A percentile compares a stretch with the other conserved stretches of the same genome.
phyloP scores from a whole-genome alignment of 2,797 vertebrate genomes.

The Neosilurus hyrtlii region DNA sequence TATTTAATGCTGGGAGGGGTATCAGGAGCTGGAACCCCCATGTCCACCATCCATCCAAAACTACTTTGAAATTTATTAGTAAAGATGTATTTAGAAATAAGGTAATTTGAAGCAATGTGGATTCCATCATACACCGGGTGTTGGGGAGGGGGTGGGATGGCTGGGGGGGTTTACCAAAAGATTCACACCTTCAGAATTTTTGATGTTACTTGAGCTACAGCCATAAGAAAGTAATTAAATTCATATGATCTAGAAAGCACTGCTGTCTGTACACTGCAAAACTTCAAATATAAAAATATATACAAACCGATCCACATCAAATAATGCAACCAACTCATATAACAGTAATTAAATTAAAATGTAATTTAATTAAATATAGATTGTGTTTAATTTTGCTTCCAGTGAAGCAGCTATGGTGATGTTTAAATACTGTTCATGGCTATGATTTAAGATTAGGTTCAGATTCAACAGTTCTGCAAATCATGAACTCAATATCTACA shows the following conservation, averaged over 20 bases:
- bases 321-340: not conserved
- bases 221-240: conserved; percentile 70
- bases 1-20: conserved; percentile 37
- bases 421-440: not conserved
- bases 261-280: conserved; percentile 21
- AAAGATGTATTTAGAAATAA: conserved; percentile 21
- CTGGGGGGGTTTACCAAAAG: not conserved
- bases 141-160: not conserved
- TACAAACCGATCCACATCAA: conserved; percentile 11
- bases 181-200: conserved; percentile 13
- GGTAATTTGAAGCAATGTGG: conserved; percentile 6
- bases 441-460: not conserved
- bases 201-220: conserved; percentile 56
- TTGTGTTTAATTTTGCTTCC: not conserved
- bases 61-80: conserved; percentile 54
- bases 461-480: not conserved
- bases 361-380: not conserved
- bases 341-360: too few relatives aligned
- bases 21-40: conserved; percentile 43
- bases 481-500: not conserved
- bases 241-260: conserved; percentile 36
- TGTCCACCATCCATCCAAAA: conserved; percentile 15
- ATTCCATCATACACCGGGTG: conserved; percentile 20
- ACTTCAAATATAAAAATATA: not conserved
- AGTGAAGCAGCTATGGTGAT: not conserved